Percentiles rank a stretch among this genome's conserved stretches.
phyloP scores from a whole-genome alignment of 2,888 invertebrate species.

The Dryadula phaetusa region DNA sequence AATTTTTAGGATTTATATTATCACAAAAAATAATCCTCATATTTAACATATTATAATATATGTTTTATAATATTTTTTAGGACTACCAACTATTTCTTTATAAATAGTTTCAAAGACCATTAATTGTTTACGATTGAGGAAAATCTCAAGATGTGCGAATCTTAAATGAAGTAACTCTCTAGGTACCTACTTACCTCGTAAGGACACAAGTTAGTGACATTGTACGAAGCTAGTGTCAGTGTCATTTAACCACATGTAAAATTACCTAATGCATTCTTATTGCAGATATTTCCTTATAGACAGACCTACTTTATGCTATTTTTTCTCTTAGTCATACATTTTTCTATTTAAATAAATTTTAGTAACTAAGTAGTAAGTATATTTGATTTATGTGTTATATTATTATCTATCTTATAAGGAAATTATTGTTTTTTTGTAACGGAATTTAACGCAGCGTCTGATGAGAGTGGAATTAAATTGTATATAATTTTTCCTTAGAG shows the following conservation, averaged over 20 bases:
- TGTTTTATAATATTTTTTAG: not conserved
- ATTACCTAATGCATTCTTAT: conserved; percentile 27
- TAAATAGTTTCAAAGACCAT: not conserved
- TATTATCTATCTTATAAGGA: too few species aligned
- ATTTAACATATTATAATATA: too few species aligned
- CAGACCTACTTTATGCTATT: not conserved
- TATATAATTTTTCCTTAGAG: too few species aligned
- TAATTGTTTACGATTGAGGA: conserved; percentile 27
- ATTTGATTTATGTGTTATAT: too few species aligned
- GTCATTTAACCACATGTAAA: conserved; percentile 36
- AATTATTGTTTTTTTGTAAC: too few species aligned
- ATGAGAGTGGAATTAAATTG: too few species aligned
- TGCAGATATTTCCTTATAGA: conserved; percentile 27
- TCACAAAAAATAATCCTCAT: too few species aligned
- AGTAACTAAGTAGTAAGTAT: not conserved
- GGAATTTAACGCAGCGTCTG: too few species aligned
- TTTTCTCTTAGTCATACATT: not conserved
- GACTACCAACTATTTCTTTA: not conserved
- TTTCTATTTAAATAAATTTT: not conserved
- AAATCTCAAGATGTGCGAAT: conserved; percentile 30
- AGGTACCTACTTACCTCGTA: not conserved
- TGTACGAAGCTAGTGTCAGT: conserved; percentile 48
- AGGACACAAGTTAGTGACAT: conserved; percentile 49
- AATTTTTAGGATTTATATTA: too few species aligned
- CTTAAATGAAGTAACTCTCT: conserved; percentile 34